Evolutionary conservation across 2,888 invertebrate species (phyloP), one percentile per base, ranked within the genome.

Genomic region (Apamea sordens): DNA sequence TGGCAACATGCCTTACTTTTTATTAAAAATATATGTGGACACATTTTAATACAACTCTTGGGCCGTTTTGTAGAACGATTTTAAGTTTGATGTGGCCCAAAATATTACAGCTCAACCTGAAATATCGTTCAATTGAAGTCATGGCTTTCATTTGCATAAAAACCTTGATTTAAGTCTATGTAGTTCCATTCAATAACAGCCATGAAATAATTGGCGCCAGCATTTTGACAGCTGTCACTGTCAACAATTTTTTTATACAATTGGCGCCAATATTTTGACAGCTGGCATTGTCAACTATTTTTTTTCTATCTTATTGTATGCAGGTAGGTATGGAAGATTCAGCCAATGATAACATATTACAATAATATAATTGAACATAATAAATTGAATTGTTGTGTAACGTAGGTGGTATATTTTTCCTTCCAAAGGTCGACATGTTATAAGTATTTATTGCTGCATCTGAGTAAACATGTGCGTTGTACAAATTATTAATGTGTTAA

Each of bases 361-460:
- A 59, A 6, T 24, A 32, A 24, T 36, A 24, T 61, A 63, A 36
- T 80, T 56, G 21, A 69, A 64, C 5, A 32, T 59, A 41, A 64
- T 75, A 56, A 64, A 80, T 64, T 69, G 47, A 64, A 81, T 69
- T 50, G 75, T n/a, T 28, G n/a, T 36, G 56, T 21, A 71, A 63
- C 50, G 50, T 53, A 32, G 2, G 50, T 69, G 5, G 15, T 72
- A 28, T 59, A 74, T 75, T 81, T 64, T 68, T 79, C 65, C 64
- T 83, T 36, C n/a, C 36, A 69, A 41, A 79, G 84, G 79, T 83
- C 72, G 64, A 61, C 79, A 41, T 72, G 79, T 61, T 74, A 41
- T 71, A n/a, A 24, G 7, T 36, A 65, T 73, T 76, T 70, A 82
- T 83, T 50, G 44, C 71, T 6, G 65, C 83, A 83, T 47, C 83